These are phyloP conservation scores for Caenorhabditis sp. DNA, from an alignment of 2,888 invertebrate species.

Conservation along the genomic window DNA sequence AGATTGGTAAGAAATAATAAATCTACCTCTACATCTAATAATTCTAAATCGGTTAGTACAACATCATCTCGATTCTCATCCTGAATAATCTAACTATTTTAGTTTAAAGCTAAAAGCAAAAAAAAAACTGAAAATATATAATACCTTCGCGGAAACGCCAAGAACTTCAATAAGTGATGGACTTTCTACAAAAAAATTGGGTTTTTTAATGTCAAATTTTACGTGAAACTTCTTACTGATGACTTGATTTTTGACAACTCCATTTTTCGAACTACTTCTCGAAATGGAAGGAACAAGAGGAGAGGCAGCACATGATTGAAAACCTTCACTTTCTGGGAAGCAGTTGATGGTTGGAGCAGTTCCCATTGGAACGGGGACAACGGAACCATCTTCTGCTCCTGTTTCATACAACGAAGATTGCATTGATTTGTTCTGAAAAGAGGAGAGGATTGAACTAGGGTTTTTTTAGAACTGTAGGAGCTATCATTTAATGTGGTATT, in stretches of 20 bases:
- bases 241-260: slow-evolving; percentile 41
- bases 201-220: background rate
- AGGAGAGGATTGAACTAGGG: no score
- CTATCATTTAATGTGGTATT: no score
- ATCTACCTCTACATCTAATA: slow-evolving; percentile 26
- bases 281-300: slow-evolving; percentile 36
- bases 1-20: slow-evolving; percentile 6
- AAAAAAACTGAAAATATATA: slow-evolving; percentile 2
- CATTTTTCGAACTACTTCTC: slow-evolving; percentile 40
- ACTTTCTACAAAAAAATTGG: slow-evolving; percentile 27
- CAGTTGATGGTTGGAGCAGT: no score
- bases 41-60: slow-evolving; percentile 19
- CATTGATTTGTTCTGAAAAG: slow-evolving; percentile 36
- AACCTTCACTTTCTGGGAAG: slow-evolving; percentile 38
- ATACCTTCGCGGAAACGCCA: slow-evolving; percentile 36
- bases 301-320: slow-evolving; percentile 40
- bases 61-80: slow-evolving; percentile 9
- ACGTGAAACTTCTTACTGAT: slow-evolving; percentile 35
- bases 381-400: slow-evolving; percentile 22
- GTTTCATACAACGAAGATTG: slow-evolving; percentile 37
- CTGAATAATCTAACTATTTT: background rate
- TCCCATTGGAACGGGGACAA: background rate
- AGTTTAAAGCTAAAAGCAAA: background rate
- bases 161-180: slow-evolving; percentile 53
- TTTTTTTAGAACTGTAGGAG: no score